Base-by-base conservation (phyloP, 2,888 invertebrate species). In the Chirona hameri region DNA sequence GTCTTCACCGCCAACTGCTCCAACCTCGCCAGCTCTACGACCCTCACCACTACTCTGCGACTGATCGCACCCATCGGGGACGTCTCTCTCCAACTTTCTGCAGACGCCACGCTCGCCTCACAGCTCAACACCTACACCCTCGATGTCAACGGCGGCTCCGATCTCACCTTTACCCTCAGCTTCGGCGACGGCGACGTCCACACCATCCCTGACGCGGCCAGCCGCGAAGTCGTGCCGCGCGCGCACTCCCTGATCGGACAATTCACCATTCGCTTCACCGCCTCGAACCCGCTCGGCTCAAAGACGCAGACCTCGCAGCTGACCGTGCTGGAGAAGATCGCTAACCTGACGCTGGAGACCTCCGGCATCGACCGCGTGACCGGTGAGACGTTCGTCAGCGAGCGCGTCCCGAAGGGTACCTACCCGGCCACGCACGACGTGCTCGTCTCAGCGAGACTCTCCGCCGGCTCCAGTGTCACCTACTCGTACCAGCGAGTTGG, bases 121-220 rank as follows among this genome's bases (percentile, higher is more conserved):
- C 65, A 83, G 29, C 0, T 27, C 18, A 31, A 69, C 24, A 55
- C 69, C 9, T 52, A 82, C 52, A 52, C 21, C 1, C 55, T 83
- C 39, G n/a, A 48, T 10, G 72, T 82, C 2, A 27, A 76, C 31
- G 21, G 55, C 24, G 83, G 83, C 27, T 81, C 83, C n/a, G 72
- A 83, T 46, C n/a, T 81, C 14, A 76, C 83, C 29, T 83, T 69
- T 60, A 60, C 79, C 1, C 55, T 83, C 52, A 83, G 83, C 79
- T 83, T 79, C 81, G 83, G 83, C 29, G 79, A 83, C 65, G 83
- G 82, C 55, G 60, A 39, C 18, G 21, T 82, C 18, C 55, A 55
- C 18, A 72, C n/a, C 29, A 27, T 81, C 21, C 52, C n/a, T 18
- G 48, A 76, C n/a, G 39, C 31, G 21, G 24, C 18, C 27, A 9